phyloP scores from a whole-genome alignment of 2,113 vertebrate species.

The Callipepla californica region DNA sequence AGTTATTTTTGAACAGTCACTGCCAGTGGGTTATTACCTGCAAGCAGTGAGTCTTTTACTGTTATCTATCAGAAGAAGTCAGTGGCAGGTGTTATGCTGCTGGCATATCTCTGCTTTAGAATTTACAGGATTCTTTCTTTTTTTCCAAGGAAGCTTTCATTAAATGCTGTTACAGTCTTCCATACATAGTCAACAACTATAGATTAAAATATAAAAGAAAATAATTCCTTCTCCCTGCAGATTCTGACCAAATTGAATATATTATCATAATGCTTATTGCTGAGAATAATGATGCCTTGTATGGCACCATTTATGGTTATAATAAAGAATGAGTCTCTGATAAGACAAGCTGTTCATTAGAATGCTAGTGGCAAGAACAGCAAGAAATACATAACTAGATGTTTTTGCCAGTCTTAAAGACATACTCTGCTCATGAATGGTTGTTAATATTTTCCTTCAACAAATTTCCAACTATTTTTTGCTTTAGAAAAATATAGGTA shows the following conservation, averaged over 20 bases:
- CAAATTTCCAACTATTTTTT: not conserved
- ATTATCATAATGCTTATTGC: conserved; percentile 30
- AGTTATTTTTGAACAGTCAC: conserved; percentile 22
- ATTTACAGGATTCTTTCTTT: conserved; percentile 39
- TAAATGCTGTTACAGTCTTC: conserved; percentile 30
- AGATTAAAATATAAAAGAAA: conserved; percentile 30
- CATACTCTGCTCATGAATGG: not conserved
- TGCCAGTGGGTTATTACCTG: conserved; percentile 29
- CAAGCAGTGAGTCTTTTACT: conserved; percentile 30
- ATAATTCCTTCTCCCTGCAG: not conserved
- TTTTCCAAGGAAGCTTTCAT: conserved; percentile 34
- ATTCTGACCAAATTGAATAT: conserved; percentile 30
- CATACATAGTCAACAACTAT: conserved; percentile 22
- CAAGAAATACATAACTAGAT: not conserved
- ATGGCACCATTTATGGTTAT: not conserved
- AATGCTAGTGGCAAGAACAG: conserved; percentile 22
- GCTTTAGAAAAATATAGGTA: not conserved
- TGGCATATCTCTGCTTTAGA: conserved; percentile 39
- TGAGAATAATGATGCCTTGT: conserved; percentile 14
- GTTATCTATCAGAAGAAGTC: conserved; percentile 21
- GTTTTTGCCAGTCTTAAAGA: not conserved
- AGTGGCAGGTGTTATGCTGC: conserved; percentile 56
- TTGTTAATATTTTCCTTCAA: conserved; percentile 1
- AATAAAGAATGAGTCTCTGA: conserved; percentile 27
- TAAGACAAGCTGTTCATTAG: conserved; percentile 55